These are phyloP conservation scores for Micoletzkya japonica DNA, from an alignment of 2,888 invertebrate genomes.

Conservation along the genomic window DNA sequence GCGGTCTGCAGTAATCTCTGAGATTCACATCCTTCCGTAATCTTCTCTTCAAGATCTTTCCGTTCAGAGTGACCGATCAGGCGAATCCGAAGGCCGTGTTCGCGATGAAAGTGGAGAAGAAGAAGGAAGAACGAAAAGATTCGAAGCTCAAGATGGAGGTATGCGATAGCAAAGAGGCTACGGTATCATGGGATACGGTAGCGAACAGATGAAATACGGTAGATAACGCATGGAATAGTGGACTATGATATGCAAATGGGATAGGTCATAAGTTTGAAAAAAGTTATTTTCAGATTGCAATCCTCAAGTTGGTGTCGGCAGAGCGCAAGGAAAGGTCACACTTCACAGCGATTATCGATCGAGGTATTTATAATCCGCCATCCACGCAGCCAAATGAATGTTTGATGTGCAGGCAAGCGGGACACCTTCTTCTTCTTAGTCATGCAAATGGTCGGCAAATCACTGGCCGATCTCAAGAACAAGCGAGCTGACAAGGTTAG, in stretches of 20 bases:
- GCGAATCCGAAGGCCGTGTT: constrained; percentile 21
- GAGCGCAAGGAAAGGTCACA: constrained; percentile 37
- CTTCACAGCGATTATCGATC: constrained; percentile 51
- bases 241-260: background rate
- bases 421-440: constrained; percentile 47
- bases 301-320: constrained; percentile 44
- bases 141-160: constrained; percentile 60
- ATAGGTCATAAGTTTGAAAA: background rate
- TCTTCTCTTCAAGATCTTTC: too few relatives aligned
- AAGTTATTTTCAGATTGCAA: constrained; percentile 39
- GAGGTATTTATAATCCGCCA: constrained; percentile 35
- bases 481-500: constrained; percentile 35
- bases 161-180: background rate
- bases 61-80: constrained; percentile 8
- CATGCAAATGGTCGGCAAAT: constrained; percentile 53
- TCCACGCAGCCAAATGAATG: background rate
- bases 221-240: background rate
- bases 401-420: constrained; percentile 9
- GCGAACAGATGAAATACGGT: background rate
- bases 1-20: too few relatives aligned
- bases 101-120: constrained; percentile 59
- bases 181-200: background rate
- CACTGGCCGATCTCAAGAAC: constrained; percentile 48
- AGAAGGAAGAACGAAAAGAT: constrained; percentile 43
- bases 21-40: too few relatives aligned